Evolutionary conservation across 2,797 vertebrate species (phyloP).

Genomic region (Furcifer pardalis): DNA sequence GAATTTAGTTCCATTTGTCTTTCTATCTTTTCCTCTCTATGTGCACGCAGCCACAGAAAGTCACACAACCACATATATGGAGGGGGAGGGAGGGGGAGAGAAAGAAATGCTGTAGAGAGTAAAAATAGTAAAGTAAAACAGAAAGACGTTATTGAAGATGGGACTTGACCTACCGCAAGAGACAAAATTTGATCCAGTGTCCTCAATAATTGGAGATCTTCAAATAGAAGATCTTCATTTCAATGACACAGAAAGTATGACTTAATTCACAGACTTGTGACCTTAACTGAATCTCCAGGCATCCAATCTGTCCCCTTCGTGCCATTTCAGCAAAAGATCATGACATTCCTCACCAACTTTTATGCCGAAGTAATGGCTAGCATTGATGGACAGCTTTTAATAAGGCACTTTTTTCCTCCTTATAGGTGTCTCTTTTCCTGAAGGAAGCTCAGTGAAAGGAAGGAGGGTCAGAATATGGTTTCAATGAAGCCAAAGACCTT

Average conservation of each 20-base stretch:
- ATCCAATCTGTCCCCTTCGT: slow-evolving; percentile 11
- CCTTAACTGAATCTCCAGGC: background rate
- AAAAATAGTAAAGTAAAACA: background rate
- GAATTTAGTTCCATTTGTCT: background rate
- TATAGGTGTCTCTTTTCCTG: background rate
- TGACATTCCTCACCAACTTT: slow-evolving; percentile 23
- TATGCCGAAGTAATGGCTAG: slow-evolving; percentile 17
- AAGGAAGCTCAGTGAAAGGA: background rate
- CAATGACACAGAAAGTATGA: background rate
- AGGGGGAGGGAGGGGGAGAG: background rate
- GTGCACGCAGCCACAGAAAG: too few relatives aligned
- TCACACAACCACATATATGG: background rate
- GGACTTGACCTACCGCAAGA: slow-evolving; percentile 5
- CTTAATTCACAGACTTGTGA: slow-evolving; percentile 22
- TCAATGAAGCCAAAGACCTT: background rate
- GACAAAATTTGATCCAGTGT: slow-evolving; percentile 5
- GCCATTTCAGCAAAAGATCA: slow-evolving; percentile 18
- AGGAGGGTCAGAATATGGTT: background rate
- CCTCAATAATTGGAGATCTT: slow-evolving; percentile 23
- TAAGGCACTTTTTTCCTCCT: slow-evolving; percentile 9
- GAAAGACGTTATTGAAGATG: background rate
- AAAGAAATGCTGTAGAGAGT: background rate
- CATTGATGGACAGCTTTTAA: slow-evolving; percentile 32
- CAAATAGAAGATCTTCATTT: slow-evolving; percentile 5
- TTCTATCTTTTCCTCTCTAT: background rate